Percentiles rank a stretch among this genome's conserved stretches.
phyloP scores from a whole-genome alignment of 2,888 invertebrate genomes.

The Caenorhabditis virilis region DNA sequence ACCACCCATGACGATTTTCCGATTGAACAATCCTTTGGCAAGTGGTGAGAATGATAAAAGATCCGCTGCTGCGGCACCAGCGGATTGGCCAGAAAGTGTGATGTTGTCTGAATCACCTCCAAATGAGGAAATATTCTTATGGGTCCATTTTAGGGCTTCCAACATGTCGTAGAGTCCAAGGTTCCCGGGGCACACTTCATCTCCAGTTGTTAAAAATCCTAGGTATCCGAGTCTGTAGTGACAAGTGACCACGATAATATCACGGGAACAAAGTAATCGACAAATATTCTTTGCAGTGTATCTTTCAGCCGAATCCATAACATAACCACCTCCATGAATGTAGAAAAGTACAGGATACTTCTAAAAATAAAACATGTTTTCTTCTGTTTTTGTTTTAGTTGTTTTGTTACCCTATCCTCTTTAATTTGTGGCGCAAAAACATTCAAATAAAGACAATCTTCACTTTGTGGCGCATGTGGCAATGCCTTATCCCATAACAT shows the following conservation, averaged over 20 bases:
- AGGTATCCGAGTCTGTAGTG: conserved; percentile 64
- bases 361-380: conserved; percentile 22
- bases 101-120: conserved; percentile 59
- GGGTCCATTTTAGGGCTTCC: conserved; percentile 57
- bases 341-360: conserved; percentile 63
- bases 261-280: conserved; percentile 57
- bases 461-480: conserved; percentile 31
- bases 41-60: conserved; percentile 59
- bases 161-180: conserved; percentile 45
- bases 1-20: conserved; percentile 62
- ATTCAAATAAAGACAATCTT: conserved; percentile 62
- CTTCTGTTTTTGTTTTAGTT: not conserved
- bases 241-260: conserved; percentile 62
- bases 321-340: conserved; percentile 65
- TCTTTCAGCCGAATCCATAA: conserved; percentile 54
- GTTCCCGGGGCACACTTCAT: conserved; percentile 53
- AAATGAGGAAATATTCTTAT: conserved; percentile 55
- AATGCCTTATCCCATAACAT: conserved; percentile 60
- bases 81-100: conserved; percentile 61
- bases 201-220: conserved; percentile 62
- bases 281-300: conserved; percentile 51
- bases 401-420: conserved; percentile 31
- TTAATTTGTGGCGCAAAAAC: conserved; percentile 51
- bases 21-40: conserved; percentile 56
- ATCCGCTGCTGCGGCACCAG: conserved; percentile 61